phyloP scores from a whole-genome alignment of 2,113 vertebrate genomes.

The Hippocampus abdominalis region DNA sequence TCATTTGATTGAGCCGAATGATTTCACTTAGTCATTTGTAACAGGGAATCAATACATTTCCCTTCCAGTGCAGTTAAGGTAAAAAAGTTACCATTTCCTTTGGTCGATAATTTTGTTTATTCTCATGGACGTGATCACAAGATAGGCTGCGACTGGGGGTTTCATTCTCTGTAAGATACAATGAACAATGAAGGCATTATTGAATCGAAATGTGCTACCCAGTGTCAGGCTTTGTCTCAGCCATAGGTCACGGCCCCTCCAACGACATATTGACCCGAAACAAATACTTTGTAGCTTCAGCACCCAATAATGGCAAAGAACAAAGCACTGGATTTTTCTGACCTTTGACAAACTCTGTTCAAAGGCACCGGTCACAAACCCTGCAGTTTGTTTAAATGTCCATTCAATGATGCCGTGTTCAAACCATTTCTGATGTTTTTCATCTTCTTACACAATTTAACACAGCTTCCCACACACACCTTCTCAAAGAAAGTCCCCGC shows the following conservation, averaged over 20 bases:
- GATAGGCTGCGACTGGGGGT: too few relatives aligned
- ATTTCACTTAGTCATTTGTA: background rate
- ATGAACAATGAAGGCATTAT: too few relatives aligned
- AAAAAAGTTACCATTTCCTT: background rate
- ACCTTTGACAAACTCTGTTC: too few relatives aligned
- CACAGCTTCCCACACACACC: slow-evolving; percentile 43
- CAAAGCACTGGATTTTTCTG: too few relatives aligned
- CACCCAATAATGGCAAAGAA: background rate
- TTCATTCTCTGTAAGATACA: too few relatives aligned
- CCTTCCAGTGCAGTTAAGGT: background rate
- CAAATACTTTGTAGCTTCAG: background rate
- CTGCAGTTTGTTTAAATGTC: background rate
- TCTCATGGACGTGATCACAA: background rate
- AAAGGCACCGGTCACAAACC: background rate
- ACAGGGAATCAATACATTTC: background rate
- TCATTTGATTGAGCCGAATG: slow-evolving; percentile 2
- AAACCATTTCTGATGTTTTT: background rate
- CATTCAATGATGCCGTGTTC: background rate
- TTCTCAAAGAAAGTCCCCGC: slow-evolving; percentile 27
- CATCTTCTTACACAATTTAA: slow-evolving; percentile 29
- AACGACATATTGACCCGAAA: too few relatives aligned
- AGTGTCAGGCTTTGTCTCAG: too few relatives aligned
- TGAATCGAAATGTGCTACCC: too few relatives aligned
- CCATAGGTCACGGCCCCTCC: too few relatives aligned
- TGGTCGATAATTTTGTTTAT: background rate